These are phyloP conservation scores for Drosophila phalerata DNA, from an alignment of 2,888 invertebrate genomes.

Conservation along the genomic window DNA sequence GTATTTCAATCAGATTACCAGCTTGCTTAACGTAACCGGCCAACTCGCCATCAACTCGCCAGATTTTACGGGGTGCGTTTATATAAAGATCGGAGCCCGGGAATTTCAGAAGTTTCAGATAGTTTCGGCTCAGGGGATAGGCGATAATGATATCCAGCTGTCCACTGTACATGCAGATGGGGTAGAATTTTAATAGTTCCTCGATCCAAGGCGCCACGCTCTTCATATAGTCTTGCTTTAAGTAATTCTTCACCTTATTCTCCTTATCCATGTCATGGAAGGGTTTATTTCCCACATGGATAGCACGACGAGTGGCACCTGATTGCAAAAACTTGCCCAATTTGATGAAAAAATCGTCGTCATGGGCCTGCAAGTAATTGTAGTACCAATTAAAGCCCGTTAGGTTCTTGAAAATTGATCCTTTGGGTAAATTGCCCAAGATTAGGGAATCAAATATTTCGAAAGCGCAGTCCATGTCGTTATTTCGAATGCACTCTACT, in stretches of 20 bases:
- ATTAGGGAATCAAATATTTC: constrained; percentile 90
- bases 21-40: constrained; percentile 92
- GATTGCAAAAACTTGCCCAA: constrained; percentile 81
- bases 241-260: constrained; percentile 89
- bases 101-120: constrained; percentile 90
- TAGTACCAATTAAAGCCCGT: constrained; percentile 83
- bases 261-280: constrained; percentile 87
- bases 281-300: constrained; percentile 93
- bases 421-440: constrained; percentile 87
- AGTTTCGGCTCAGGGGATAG: constrained; percentile 93
- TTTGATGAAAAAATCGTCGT: constrained; percentile 88
- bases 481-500: constrained; percentile 87
- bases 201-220: constrained; percentile 91
- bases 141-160: constrained; percentile 96
- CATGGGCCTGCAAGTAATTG: constrained; percentile 87
- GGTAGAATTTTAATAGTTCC: constrained; percentile 88
- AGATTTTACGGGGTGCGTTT: constrained; percentile 88
- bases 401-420: constrained; percentile 89
- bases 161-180: constrained; percentile 93
- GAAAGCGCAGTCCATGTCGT: constrained; percentile 90
- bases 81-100: constrained; percentile 89
- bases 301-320: constrained; percentile 88
- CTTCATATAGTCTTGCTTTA: constrained; percentile 93
- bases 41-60: constrained; percentile 89
- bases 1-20: constrained; percentile 90